Evolutionary conservation across 2,113 vertebrate species (phyloP).

Genomic region (Ciconia maguari): DNA sequence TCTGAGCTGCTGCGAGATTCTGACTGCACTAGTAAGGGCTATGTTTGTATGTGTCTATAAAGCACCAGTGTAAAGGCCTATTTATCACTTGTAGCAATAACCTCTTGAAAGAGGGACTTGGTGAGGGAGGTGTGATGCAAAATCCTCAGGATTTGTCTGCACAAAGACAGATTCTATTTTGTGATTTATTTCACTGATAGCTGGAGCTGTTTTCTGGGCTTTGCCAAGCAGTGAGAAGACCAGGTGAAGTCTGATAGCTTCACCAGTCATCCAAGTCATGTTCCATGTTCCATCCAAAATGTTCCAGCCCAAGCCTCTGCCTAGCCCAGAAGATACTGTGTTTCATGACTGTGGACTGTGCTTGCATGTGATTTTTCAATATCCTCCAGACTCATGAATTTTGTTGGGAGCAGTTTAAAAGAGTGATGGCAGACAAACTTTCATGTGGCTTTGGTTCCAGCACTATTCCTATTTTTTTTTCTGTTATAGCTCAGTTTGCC

Average conservation of each 20-base stretch:
- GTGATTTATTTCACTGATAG: neutral
- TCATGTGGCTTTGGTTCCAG: neutral
- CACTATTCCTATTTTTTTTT: neutral
- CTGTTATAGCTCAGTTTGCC: neutral
- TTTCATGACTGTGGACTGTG: neutral
- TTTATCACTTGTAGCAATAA: neutral
- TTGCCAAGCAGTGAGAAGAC: neutral
- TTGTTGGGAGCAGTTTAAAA: neutral
- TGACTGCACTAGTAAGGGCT: neutral
- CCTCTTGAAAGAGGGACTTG: neutral
- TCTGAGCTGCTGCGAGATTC: neutral
- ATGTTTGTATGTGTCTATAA: fast-evolving
- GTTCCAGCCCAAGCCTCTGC: neutral
- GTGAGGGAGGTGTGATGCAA: neutral
- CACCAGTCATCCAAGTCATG: neutral
- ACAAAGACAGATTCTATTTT: neutral
- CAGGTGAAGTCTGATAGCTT: neutral
- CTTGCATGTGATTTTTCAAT: neutral
- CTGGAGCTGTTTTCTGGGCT: neutral
- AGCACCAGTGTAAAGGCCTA: neutral
- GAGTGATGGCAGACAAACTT: neutral
- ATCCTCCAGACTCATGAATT: neutral
- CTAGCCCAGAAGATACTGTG: neutral
- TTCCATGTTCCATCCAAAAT: neutral
- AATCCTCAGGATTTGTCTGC: neutral